Base-by-base conservation (phyloP, 2,797 vertebrate species). In the Acanthiza pusilla region DNA sequence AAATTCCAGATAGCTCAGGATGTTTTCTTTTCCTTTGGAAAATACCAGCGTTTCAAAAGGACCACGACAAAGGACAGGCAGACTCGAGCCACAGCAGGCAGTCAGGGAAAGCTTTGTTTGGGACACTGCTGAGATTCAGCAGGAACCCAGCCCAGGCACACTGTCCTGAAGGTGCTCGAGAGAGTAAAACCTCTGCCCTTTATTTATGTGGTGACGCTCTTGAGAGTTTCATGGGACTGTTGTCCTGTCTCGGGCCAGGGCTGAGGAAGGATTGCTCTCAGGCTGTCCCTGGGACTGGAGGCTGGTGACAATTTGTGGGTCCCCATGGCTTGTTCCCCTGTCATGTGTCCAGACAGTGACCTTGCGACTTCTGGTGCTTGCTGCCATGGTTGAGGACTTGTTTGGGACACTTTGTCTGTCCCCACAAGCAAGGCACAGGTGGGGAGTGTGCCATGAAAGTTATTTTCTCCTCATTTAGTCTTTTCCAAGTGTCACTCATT, bases 1-100 rank as follows among this genome's bases (percentile, higher is more conserved):
- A 96, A 95, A 94, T 94, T 96, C 93, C 94, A 82, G 66, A 51
- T 43, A 86, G 27, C 30, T 40, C n/a, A 74, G 83, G 61, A 81
- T 88, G 51, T 88, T 92, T 93, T 85, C 36, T 65, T 92, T 96
- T 76, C 85, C 80, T 91, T 88, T 1, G 19, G 82, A 88, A 93
- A 93, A 94, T 77, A 82, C 51, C 77, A 13, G 38, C 0, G 0
- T 78, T 93, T 89, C 42, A 73, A 82, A 81, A 88, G 47, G 29
- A 50, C 20, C 6, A 22, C 0, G 11, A 38, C 66, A 80, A 85
- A 70, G 43, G 67, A 22, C 26, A 27, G 12, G 20, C 32, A 36
- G 55, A 47, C 16, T 30, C 11, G 2, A 85, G 50, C 20, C 65
- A 22, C 17, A 57, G 55, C 60, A 78, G 57, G 51, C 9, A 34